These are phyloP conservation scores for Caenorhabditis remanei DNA, from an alignment of 1,140 invertebrate genomes.

Conservation along the genomic window DNA sequence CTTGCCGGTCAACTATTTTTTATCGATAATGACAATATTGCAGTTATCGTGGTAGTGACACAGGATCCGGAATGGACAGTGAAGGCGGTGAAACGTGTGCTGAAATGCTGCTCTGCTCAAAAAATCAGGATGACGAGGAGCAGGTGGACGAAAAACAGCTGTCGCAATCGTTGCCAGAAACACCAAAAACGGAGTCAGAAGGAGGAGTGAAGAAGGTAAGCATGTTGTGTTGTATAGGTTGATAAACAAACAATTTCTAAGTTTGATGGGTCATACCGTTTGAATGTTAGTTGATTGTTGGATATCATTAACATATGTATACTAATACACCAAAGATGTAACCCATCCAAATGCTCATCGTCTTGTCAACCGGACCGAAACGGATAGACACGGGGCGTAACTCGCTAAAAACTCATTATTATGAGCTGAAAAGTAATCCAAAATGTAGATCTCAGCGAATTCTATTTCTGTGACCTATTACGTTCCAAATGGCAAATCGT, in stretches of 20 bases:
- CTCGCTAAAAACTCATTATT: too few relatives aligned
- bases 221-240: background rate
- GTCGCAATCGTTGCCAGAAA: conserved; percentile 24
- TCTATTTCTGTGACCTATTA: too few relatives aligned
- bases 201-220: conserved; percentile 21
- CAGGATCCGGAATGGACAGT: conserved; percentile 52
- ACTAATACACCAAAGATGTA: too few relatives aligned
- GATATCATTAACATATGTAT: too few relatives aligned
- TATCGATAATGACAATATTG: conserved; percentile 7
- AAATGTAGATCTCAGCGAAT: too few relatives aligned
- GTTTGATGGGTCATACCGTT: too few relatives aligned
- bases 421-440: too few relatives aligned
- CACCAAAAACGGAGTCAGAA: background rate
- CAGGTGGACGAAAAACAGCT: conserved; percentile 52
- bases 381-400: too few relatives aligned
- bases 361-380: too few relatives aligned
- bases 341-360: too few relatives aligned
- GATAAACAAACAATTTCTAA: background rate
- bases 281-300: too few relatives aligned
- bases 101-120: conserved; percentile 29
- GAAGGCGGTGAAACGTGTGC: conserved; percentile 41
- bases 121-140: conserved; percentile 44
- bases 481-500: too few relatives aligned
- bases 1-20: conserved; percentile 9
- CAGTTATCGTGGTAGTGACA: conserved; percentile 59